These are phyloP conservation scores for Caenorhabditis inopinata DNA, from an alignment of 1,140 invertebrate genomes.

Conservation along the genomic window DNA sequence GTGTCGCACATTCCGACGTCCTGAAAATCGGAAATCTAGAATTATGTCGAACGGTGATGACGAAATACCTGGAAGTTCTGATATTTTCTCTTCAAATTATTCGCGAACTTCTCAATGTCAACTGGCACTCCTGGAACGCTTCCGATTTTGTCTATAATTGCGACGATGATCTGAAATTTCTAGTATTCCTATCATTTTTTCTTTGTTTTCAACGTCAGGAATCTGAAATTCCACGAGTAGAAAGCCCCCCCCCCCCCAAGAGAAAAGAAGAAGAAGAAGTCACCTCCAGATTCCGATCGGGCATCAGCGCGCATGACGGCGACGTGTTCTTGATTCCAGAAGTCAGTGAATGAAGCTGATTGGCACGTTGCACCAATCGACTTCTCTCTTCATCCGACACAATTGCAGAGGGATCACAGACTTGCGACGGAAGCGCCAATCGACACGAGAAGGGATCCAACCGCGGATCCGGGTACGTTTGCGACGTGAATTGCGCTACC, in stretches of 20 bases:
- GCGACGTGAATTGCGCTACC: conserved; percentile 57
- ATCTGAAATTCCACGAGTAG: too few species aligned
- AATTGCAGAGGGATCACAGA: conserved; percentile 64
- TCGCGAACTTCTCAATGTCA: conserved; percentile 63
- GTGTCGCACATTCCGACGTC: conserved; percentile 60
- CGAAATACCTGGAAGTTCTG: conserved; percentile 59
- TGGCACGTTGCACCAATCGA: conserved; percentile 47
- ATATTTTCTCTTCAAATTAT: conserved; percentile 56
- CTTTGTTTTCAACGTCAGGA: too few species aligned
- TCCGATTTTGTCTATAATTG: conserved; percentile 61
- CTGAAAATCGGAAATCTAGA: conserved; percentile 44
- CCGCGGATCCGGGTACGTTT: conserved; percentile 62
- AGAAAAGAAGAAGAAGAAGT: too few species aligned
- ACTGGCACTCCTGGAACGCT: conserved; percentile 53
- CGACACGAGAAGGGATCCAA: conserved; percentile 53
- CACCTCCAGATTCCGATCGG: conserved; percentile 54
- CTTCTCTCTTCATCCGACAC: conserved; percentile 59
- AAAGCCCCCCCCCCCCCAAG: too few species aligned
- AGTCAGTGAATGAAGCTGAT: conserved; percentile 51
- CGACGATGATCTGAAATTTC: conserved; percentile 57
- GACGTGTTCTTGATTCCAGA: conserved; percentile 58
- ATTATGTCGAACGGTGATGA: too few species aligned
- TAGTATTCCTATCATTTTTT: too few species aligned
- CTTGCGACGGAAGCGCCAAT: conserved; percentile 54
- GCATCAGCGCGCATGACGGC: conserved; percentile 53